phyloP scores from a whole-genome alignment of 2,888 invertebrate genomes.

The Pachydiplax longipennis region DNA sequence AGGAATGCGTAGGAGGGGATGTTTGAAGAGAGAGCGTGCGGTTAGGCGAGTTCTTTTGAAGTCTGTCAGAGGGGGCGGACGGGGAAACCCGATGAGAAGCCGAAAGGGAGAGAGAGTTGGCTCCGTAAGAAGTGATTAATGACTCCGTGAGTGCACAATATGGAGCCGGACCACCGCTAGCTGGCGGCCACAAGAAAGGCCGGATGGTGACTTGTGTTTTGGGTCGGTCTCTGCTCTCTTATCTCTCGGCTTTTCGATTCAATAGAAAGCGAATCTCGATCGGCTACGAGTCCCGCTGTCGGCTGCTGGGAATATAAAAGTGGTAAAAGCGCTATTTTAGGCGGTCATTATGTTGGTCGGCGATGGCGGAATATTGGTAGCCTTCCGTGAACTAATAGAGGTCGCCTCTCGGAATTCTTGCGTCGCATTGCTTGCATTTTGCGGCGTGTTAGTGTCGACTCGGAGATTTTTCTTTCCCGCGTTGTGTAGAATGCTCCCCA shows the following conservation, averaged over 20 bases:
- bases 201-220: not conserved
- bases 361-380: not conserved
- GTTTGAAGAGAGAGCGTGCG: too few relatives aligned
- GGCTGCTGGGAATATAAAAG: not conserved
- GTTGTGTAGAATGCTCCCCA: not conserved
- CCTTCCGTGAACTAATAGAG: not conserved
- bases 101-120: not conserved
- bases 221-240: not conserved
- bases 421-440: too few relatives aligned
- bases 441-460: too few relatives aligned
- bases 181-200: not conserved
- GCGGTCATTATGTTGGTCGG: not conserved
- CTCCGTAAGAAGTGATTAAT: conserved; percentile 28
- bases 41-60: not conserved
- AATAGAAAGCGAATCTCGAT: not conserved
- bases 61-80: not conserved
- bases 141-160: conserved; percentile 27
- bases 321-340: not conserved
- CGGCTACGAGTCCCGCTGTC: not conserved
- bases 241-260: not conserved
- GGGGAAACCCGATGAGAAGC: not conserved
- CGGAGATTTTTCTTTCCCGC: not conserved
- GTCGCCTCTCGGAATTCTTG: not conserved
- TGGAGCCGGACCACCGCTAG: not conserved
- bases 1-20: not conserved